A percentile compares a stretch with the other conserved stretches of the same genome.
phyloP scores from a whole-genome alignment of 2,888 invertebrate genomes.

The Lathronympha strigana region DNA sequence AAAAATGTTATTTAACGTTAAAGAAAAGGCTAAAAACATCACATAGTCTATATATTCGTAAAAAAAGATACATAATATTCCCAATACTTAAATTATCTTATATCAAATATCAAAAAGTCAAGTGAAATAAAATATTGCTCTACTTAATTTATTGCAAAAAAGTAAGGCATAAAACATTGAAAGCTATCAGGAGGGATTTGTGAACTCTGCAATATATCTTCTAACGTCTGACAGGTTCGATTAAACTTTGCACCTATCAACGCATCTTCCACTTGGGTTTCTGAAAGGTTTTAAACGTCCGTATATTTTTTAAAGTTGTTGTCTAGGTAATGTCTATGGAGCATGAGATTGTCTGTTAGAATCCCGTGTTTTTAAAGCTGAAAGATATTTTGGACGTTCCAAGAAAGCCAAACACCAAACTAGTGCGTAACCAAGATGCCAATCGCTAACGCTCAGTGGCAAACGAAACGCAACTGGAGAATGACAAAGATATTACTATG shows the following conservation, averaged over 20 bases:
- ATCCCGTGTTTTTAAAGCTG: no score
- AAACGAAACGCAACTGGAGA: no score
- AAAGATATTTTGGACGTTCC: no score
- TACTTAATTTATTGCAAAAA: constrained; percentile 1
- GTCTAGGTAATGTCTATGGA: no score
- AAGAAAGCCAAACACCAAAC: no score
- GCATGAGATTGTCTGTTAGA: no score
- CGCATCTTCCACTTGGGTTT: not conserved
- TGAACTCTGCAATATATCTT: constrained; percentile 27
- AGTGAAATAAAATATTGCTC: not conserved
- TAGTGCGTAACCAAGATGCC: no score
- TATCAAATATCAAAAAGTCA: constrained; percentile 16
- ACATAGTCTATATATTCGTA: not conserved
- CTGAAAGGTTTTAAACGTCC: not conserved
- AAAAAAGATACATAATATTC: not conserved
- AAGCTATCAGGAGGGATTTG: constrained; percentile 18
- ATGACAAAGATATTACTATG: no score
- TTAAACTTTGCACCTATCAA: constrained; percentile 13
- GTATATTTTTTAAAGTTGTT: no score
- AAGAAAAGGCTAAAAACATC: not conserved
- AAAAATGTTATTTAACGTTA: not conserved
- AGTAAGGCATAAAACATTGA: not conserved
- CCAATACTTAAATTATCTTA: not conserved
- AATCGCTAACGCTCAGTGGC: no score
- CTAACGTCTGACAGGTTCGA: constrained; percentile 26